Evolutionary conservation across 2,888 invertebrate genomes (phyloP), one percentile per base, ranked within the genome.

Genomic region (Chalcosyrphus nemorum): DNA sequence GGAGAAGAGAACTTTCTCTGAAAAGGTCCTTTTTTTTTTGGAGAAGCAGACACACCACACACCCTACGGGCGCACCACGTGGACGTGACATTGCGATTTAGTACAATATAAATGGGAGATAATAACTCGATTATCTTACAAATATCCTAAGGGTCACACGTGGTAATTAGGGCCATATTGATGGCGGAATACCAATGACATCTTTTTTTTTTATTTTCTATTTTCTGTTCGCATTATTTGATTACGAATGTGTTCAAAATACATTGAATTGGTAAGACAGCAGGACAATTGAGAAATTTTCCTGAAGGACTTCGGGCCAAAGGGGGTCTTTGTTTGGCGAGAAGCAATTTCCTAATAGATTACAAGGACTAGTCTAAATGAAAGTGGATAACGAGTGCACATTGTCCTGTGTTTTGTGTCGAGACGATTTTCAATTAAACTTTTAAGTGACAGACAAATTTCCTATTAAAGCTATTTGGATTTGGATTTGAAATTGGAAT

Each of bases 101-200:
- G 24, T 1, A 21, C 19, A 1, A 54, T 52, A 70, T 61, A 54
- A 70, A 77, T 61, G 52, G 35, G 19, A 52, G 59, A 77, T 70
- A 68, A 61, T 70, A 70, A 77, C 68, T 77, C 70, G 70, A 77
- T 77, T 77, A 70, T 70, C 68, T 35, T 17, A 21, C 59, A 61
- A 61, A 70, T 70, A 35, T 61, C 76, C 68, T 68, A 11, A 54
- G 68, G 68, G 68, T 70, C 59, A 70, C 76, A 77, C 59, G 76
- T 77, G 76, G 68, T 77, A 68, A 77, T 77, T 77, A 70, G 52
- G 43, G 29, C 1, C 54, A 50, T 68, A 77, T 77, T 77, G 76
- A 66, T 61, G 70, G 45, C 27, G 45, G 76, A 50, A 43, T 61
- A 43, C 61, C 59, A 68, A 27, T 61, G 68, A 61, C 59, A 61